Evolutionary conservation across 2,113 vertebrate genomes (phyloP).

Genomic region (Psophia crepitans): DNA sequence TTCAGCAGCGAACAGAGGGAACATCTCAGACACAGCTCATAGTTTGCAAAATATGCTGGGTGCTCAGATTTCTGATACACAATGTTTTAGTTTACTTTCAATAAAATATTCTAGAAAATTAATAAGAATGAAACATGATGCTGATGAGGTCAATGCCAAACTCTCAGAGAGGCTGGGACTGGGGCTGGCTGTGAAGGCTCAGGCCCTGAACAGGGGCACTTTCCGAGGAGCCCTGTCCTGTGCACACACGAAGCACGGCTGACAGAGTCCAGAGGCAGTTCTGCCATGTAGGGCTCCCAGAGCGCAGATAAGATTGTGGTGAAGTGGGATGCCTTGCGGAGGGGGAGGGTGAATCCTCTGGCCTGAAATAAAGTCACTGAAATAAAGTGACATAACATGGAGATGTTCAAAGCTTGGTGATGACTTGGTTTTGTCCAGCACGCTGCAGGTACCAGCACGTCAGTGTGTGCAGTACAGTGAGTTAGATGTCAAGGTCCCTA

Average conservation of each 20-base stretch:
- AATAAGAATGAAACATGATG: neutral
- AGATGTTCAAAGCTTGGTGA: neutral
- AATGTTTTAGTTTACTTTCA: neutral
- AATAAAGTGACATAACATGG: neutral
- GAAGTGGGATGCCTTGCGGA: constrained; percentile 35
- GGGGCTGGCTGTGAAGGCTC: neutral
- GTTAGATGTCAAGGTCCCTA: neutral
- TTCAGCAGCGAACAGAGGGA: neutral
- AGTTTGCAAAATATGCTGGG: neutral
- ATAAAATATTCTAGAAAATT: constrained; percentile 3
- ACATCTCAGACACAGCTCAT: neutral
- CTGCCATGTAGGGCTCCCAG: constrained; percentile 23
- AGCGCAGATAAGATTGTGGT: constrained; percentile 34
- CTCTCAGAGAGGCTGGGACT: neutral
- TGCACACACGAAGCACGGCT: neutral
- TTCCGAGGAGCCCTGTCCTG: neutral
- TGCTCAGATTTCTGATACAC: neutral
- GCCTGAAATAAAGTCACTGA: neutral
- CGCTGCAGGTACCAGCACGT: neutral
- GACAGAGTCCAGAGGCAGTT: constrained; percentile 59
- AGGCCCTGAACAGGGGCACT: neutral
- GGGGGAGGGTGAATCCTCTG: constrained; percentile 4
- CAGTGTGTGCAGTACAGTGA: neutral
- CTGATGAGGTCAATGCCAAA: neutral
- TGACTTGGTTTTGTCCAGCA: neutral